phyloP scores from a whole-genome alignment of 30 jellyfish, hydroid and myxozoan species.

The Aurelia sp. region DNA sequence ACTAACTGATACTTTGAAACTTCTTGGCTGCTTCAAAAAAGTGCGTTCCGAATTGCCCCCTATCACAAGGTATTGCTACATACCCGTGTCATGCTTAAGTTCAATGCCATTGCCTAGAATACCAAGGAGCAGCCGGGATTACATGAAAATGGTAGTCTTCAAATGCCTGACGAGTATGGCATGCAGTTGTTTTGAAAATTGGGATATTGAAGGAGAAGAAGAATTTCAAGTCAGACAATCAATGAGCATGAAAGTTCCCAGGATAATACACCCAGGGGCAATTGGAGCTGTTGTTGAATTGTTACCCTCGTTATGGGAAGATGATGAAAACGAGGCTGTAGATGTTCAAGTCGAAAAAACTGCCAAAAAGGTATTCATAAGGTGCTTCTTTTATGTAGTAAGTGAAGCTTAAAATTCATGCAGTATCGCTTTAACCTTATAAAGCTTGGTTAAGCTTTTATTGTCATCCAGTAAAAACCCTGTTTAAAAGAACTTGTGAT shows the following conservation, averaged over 20 bases:
- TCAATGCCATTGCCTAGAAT: constrained; percentile 50
- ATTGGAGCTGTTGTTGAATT: constrained; percentile 85
- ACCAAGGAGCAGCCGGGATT: constrained; percentile 57
- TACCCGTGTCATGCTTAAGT: constrained; percentile 45
- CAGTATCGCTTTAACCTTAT: no score
- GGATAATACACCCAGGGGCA: constrained; percentile 91
- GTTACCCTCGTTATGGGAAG: constrained; percentile 84
- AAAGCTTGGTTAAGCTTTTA: no score
- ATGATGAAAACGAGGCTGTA: constrained; percentile 23
- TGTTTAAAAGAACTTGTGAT: no score
- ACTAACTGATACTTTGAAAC: constrained; percentile 85
- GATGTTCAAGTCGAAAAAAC: background rate
- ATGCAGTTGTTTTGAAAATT: constrained; percentile 77
- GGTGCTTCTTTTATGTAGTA: background rate
- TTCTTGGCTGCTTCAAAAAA: constrained; percentile 87
- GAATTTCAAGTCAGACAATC: constrained; percentile 22
- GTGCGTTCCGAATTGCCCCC: constrained; percentile 72
- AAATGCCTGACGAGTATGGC: constrained; percentile 91
- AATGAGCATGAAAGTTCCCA: constrained; percentile 41
- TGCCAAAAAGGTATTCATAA: constrained; percentile 19
- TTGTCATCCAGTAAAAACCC: no score
- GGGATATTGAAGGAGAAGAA: constrained; percentile 71
- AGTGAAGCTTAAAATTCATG: background rate
- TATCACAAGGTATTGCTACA: background rate
- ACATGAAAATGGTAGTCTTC: constrained; percentile 77